These are phyloP conservation scores for Zeugodacus cucurbitae DNA, from an alignment of 1,140 invertebrate species.

Conservation along the genomic window DNA sequence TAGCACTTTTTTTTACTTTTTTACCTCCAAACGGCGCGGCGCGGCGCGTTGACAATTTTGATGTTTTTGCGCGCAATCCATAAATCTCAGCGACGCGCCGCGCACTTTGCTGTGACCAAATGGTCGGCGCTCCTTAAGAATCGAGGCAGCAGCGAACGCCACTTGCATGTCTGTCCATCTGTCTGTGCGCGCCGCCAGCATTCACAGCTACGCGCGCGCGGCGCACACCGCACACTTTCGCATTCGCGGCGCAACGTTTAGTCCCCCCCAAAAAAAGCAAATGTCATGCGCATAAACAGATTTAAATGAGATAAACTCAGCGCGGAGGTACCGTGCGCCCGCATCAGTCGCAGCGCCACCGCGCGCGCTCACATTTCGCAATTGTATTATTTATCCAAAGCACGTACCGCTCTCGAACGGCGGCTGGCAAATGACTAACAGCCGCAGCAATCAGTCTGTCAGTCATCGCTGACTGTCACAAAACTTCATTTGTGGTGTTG, in stretches of 20 bases:
- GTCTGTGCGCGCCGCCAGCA: neutral
- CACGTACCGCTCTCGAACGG: constrained; percentile 15
- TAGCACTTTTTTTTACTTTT: too few species aligned
- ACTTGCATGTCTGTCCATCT: neutral
- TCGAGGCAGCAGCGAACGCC: neutral
- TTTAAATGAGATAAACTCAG: constrained; percentile 34
- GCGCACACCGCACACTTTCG: neutral
- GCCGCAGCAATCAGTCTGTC: neutral
- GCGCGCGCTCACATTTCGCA: neutral
- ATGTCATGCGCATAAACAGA: constrained; percentile 15
- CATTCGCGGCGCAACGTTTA: neutral
- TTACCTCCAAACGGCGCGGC: neutral
- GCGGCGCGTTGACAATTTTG: neutral
- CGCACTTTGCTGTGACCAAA: neutral
- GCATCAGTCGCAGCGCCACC: neutral
- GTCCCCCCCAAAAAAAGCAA: neutral
- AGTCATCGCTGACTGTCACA: neutral
- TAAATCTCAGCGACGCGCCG: constrained; percentile 3
- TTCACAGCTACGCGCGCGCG: neutral
- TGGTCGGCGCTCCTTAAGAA: neutral
- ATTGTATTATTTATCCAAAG: neutral
- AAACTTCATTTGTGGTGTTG: neutral
- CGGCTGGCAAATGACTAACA: neutral
- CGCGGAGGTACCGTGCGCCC: neutral
- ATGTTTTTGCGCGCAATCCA: neutral